phyloP scores from a whole-genome alignment of 2,888 invertebrate genomes.

The Eristalis pertinax region DNA sequence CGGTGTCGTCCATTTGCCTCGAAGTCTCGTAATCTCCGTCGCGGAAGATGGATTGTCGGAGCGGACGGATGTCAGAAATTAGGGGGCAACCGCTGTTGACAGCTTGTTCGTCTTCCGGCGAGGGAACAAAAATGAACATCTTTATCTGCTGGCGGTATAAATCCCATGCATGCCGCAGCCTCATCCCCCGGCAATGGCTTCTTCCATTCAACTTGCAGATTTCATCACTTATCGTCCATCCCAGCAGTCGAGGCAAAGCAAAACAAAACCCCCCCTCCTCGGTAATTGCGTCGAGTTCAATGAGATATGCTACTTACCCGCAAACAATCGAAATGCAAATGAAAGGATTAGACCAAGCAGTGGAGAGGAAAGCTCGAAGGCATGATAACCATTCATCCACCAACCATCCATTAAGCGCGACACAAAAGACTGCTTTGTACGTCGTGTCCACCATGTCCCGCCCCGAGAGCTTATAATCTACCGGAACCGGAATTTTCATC shows the following conservation, averaged over 20 bases:
- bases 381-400: conserved; percentile 27
- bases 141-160: no score
- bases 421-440: conserved; percentile 47
- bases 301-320: conserved; percentile 37
- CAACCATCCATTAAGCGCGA: conserved; percentile 26
- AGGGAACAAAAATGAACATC: no score
- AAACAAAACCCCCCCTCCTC: background rate
- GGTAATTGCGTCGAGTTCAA: conserved; percentile 32
- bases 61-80: background rate
- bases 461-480: conserved; percentile 46
- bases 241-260: background rate
- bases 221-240: background rate
- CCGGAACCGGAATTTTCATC: conserved; percentile 54
- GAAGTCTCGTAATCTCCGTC: background rate
- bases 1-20: background rate
- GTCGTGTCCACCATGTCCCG: conserved; percentile 21
- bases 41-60: background rate
- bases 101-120: background rate
- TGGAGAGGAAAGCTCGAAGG: background rate
- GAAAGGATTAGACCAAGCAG: conserved; percentile 46
- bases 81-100: background rate
- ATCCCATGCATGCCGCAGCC: background rate
- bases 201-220: background rate
- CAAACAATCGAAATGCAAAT: conserved; percentile 69
- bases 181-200: background rate